phyloP scores from a whole-genome alignment of 2,888 invertebrate genomes.

The Orgyia antiqua region DNA sequence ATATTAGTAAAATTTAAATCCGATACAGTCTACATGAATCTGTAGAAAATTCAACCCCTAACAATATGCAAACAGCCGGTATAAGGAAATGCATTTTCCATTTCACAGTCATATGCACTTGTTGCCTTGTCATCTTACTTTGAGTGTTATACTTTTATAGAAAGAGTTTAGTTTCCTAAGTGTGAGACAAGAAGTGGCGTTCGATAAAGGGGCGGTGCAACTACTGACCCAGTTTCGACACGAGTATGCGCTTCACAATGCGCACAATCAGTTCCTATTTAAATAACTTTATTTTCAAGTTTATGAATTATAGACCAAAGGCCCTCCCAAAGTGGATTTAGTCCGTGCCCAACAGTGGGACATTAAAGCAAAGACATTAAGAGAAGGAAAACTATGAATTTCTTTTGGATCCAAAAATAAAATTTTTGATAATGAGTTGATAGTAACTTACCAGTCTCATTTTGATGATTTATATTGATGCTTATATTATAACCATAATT shows the following conservation, averaged over 20 bases:
- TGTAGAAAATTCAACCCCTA: conserved; percentile 30
- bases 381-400: too few relatives aligned
- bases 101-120: conserved; percentile 43
- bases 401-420: too few relatives aligned
- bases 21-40: too few relatives aligned
- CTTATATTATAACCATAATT: conserved; percentile 39
- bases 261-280: conserved; percentile 64
- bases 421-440: too few relatives aligned
- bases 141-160: conserved; percentile 41
- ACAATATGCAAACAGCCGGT: conserved; percentile 49
- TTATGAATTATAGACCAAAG: too few relatives aligned
- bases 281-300: too few relatives aligned
- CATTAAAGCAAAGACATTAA: too few relatives aligned
- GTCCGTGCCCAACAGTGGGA: too few relatives aligned
- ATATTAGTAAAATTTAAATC: too few relatives aligned
- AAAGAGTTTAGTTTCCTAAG: conserved; percentile 57
- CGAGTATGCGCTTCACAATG: conserved; percentile 73
- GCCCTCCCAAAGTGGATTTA: too few relatives aligned
- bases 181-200: conserved; percentile 40
- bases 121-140: conserved; percentile 28
- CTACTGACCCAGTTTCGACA: conserved; percentile 75
- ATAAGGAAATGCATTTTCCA: conserved; percentile 53
- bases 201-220: conserved; percentile 76
- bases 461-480: conserved; percentile 37
- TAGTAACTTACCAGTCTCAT: conserved; percentile 66